Percentiles rank a stretch among this genome's conserved stretches.
Evolutionary conservation across 2,888 invertebrate genomes (phyloP).

Genomic region (Lymantria dispar): DNA sequence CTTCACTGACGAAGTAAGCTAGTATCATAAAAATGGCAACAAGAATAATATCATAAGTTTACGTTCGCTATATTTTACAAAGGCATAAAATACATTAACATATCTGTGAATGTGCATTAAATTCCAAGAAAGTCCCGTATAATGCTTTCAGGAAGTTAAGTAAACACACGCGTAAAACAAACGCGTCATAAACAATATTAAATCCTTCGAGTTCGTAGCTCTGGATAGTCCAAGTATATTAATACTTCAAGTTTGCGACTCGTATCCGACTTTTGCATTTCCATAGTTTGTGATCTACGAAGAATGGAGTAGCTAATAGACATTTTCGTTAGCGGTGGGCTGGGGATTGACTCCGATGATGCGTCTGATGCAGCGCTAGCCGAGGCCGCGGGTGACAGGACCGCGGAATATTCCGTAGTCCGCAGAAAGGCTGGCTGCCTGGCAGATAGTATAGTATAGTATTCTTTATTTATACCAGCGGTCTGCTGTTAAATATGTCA

Average conservation of each 20-base stretch:
- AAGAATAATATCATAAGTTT: not conserved
- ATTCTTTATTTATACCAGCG: too few relatives aligned
- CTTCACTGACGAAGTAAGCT: too few relatives aligned
- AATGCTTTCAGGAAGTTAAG: slow-evolving; percentile 52
- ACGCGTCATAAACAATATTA: slow-evolving; percentile 78
- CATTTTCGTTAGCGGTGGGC: too few relatives aligned
- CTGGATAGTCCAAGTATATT: slow-evolving; percentile 51
- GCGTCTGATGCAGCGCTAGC: too few relatives aligned
- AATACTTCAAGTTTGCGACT: slow-evolving; percentile 59
- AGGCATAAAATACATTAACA: not conserved
- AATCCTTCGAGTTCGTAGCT: slow-evolving; percentile 50
- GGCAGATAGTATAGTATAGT: too few relatives aligned
- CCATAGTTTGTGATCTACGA: slow-evolving; percentile 28
- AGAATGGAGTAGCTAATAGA: slow-evolving; percentile 5
- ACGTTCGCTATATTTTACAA: not conserved
- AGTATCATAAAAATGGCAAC: too few relatives aligned
- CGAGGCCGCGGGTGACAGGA: too few relatives aligned
- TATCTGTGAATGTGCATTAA: slow-evolving; percentile 22
- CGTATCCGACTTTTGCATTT: slow-evolving; percentile 63
- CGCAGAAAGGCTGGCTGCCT: too few relatives aligned
- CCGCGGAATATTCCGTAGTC: too few relatives aligned
- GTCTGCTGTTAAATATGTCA: too few relatives aligned
- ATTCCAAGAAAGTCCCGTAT: slow-evolving; percentile 27
- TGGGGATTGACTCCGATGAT: too few relatives aligned
- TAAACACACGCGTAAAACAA: slow-evolving; percentile 68